A percentile compares a stretch with the other conserved stretches of the same genome.
Evolutionary conservation across 2,888 invertebrate genomes (phyloP).

Genomic region (Tholera decimalis): DNA sequence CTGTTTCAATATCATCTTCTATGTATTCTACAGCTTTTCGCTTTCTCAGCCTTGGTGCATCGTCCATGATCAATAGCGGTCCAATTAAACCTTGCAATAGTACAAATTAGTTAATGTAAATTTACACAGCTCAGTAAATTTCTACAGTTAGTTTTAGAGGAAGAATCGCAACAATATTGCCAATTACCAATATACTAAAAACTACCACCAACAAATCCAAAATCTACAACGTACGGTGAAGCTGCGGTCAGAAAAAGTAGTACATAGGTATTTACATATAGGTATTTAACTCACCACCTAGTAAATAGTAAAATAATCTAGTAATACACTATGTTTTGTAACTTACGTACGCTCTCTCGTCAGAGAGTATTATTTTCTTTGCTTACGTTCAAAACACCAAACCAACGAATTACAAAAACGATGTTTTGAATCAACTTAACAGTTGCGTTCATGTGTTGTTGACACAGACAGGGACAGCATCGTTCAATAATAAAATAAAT

Average conservation of each 20-base stretch:
- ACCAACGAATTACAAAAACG: too few relatives aligned
- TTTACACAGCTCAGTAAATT: background rate
- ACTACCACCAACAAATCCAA: background rate
- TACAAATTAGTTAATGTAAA: background rate
- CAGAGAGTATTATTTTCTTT: too few relatives aligned
- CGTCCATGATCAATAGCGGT: slow-evolving; percentile 36
- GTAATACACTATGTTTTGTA: too few relatives aligned
- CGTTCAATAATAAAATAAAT: background rate
- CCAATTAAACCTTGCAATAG: background rate
- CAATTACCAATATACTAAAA: background rate
- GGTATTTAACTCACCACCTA: too few relatives aligned
- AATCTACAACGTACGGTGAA: too few relatives aligned
- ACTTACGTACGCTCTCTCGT: too few relatives aligned
- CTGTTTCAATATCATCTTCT: slow-evolving; percentile 45
- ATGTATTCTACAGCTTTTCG: slow-evolving; percentile 65
- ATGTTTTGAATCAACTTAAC: slow-evolving; percentile 15
- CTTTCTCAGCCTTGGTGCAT: slow-evolving; percentile 63
- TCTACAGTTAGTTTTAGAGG: background rate
- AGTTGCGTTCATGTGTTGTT: too few relatives aligned
- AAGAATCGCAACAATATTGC: slow-evolving; percentile 7
- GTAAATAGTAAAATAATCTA: too few relatives aligned
- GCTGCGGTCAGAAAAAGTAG: too few relatives aligned
- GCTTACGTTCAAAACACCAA: too few relatives aligned
- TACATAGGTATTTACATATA: too few relatives aligned
- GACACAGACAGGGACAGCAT: background rate